Evolutionary conservation across 2,888 invertebrate genomes (phyloP).

Genomic region (Steinernema carpocapsae): DNA sequence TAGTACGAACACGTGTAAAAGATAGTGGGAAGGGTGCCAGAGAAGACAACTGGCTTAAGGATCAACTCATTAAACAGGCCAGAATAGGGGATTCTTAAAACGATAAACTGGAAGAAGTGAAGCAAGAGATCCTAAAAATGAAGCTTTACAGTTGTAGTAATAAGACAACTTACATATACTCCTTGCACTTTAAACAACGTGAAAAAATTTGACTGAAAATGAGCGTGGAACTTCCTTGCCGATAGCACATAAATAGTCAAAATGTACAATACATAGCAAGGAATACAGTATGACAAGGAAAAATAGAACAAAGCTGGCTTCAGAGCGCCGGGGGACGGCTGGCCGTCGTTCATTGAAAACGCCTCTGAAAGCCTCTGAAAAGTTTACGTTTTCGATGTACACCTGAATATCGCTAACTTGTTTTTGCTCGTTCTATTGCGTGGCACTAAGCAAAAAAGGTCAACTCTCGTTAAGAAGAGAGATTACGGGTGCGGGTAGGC

Average conservation of each 20-base stretch:
- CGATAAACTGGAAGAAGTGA: neutral
- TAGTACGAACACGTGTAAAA: neutral
- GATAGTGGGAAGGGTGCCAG: neutral
- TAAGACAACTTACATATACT: neutral
- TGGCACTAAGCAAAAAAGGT: too few relatives aligned
- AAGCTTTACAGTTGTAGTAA: neutral
- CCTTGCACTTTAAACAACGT: neutral
- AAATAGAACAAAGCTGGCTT: too few relatives aligned
- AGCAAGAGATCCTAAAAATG: neutral
- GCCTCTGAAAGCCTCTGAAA: too few relatives aligned
- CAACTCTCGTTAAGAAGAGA: too few relatives aligned
- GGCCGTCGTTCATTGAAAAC: too few relatives aligned
- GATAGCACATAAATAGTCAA: neutral
- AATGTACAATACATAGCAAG: neutral
- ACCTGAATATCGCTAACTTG: too few relatives aligned
- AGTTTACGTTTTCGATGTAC: too few relatives aligned
- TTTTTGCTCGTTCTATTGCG: too few relatives aligned
- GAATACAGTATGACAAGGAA: neutral
- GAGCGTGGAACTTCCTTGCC: neutral
- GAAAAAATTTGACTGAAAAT: neutral
- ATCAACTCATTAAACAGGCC: neutral
- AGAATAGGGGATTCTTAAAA: neutral
- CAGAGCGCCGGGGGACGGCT: too few relatives aligned
- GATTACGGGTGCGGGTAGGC: too few relatives aligned
- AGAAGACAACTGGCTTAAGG: neutral